Base-by-base conservation (phyloP, 2,888 invertebrate genomes). In the Euspilapteryx auroguttella region DNA sequence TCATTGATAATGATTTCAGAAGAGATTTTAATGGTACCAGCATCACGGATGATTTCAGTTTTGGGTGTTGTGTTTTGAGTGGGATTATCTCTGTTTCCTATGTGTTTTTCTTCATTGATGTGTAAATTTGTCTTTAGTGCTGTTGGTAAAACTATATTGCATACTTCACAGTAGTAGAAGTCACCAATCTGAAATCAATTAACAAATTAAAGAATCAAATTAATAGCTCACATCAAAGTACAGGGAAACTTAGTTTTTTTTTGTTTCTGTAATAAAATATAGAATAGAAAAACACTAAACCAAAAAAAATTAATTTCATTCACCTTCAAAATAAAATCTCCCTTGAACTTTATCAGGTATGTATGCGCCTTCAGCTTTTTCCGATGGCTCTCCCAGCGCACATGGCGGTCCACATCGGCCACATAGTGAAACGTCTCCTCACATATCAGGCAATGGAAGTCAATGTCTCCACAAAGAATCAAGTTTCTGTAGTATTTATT, bases 361-460 rank as follows among this genome's bases (percentile, higher is more conserved):
- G 30, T 34, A 25, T 45, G 45, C 2, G 17, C 33, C 37, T 56
- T 59, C 2, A 55, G 8, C 2, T 21, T 25, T 21, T 47, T 53
- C 25, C 55, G 51, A 28, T 66, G 64, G 12, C 45, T 44, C 29
- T 54, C 56, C 56, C 59, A 57, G 21, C 51, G 47, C 4, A 64
- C 41, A 32, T 66, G 66, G 30, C 46, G 55, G 17, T 64, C 55
- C 9, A 57, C 42, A 20, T 45, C 44, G 6, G 36, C 33, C 8
- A 37, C 25, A 4, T 23, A 14, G 20, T 35, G 30, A 31, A 55
- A 57, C 3, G 40, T 39, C 39, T 65, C 61, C 15, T 48, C 36
- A 31, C 65, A 66, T 6, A 65, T 11, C 2, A 68, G 35, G 30
- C 66, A 66, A 30, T 48, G 42, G 30, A 44, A 49, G 12, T 58